Evolutionary conservation across 2,888 invertebrate species (phyloP), one percentile per base, ranked within the genome.

Genomic region (Dione juno): DNA sequence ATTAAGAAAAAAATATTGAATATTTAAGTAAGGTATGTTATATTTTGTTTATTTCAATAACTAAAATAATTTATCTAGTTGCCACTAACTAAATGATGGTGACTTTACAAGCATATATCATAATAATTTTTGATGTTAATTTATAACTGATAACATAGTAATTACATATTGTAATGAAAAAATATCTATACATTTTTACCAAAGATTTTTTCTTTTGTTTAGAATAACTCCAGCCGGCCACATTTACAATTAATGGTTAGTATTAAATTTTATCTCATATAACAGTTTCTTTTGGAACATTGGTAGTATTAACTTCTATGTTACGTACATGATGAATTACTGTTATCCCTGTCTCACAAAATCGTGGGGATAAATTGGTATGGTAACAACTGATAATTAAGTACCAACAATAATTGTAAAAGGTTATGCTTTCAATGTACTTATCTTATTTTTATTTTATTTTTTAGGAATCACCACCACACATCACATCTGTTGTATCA

Each of bases 271-370:
- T 19, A n/a, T n/a, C n/a, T n/a, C n/a, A n/a, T n/a, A n/a, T n/a
- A n/a, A n/a, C n/a, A n/a, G n/a, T n/a, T n/a, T n/a, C n/a, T n/a
- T n/a, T n/a, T n/a, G n/a, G n/a, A n/a, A n/a, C n/a, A n/a, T n/a
- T n/a, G n/a, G 5, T 28, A 3, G 2, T 3, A 28, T 28, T 28
- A 28, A 2, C 28, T 28, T 2, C 28, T 28, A 5, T 5, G 28
- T 28, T 3, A 28, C 16, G 40, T 6, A 21, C 8, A 83, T 85
- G 85, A 85, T 85, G 84, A 86, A 76, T 78, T 78, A 72, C 79
- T 80, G 86, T 86, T 86, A 86, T 86, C 86, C 86, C 85, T 85
- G 85, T 82, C 86, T 85, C 81, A 86, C 85, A 69, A 75, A 80
- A 76, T 69, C 84, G 69, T 86, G 86, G 85, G 83, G 86, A 86